Percentiles rank a stretch among this genome's conserved stretches.
Conservation (phyloP, 2,888 invertebrate genomes). For the Maniola hyperantus region DNA sequence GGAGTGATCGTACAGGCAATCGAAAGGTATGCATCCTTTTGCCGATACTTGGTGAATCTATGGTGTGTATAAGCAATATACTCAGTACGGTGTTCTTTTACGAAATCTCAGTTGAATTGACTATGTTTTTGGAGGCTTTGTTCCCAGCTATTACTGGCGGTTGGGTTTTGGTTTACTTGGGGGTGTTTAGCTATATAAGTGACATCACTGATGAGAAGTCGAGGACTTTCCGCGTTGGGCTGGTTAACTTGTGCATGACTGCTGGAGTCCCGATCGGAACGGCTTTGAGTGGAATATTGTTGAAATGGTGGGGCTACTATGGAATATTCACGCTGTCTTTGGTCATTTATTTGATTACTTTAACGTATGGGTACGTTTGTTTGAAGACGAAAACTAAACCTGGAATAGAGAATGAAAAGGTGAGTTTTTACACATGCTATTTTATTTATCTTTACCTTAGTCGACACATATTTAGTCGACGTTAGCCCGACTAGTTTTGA, state of each 20-base stretch:
- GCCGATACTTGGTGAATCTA: constrained; percentile 79
- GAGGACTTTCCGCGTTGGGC: constrained; percentile 83
- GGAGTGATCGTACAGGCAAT: constrained; percentile 83
- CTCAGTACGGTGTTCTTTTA: constrained; percentile 80
- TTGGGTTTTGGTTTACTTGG: constrained; percentile 79
- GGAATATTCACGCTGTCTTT: constrained; percentile 67
- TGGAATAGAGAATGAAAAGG: constrained; percentile 52
- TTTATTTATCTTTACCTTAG: too few relatives aligned
- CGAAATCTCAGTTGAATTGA: constrained; percentile 78
- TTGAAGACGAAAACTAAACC: constrained; percentile 66
- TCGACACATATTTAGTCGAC: too few relatives aligned
- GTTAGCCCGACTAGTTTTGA: too few relatives aligned
- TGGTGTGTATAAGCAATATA: constrained; percentile 73
- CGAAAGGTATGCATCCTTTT: constrained; percentile 82
- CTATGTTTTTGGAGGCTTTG: constrained; percentile 78
- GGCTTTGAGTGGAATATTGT: constrained; percentile 78
- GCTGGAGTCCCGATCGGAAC: constrained; percentile 82
- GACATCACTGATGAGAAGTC: constrained; percentile 79
- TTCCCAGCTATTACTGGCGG: constrained; percentile 81
- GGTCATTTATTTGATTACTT: constrained; percentile 65
- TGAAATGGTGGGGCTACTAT: constrained; percentile 69
- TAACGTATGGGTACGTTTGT: constrained; percentile 61
- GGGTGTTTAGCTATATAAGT: constrained; percentile 84
- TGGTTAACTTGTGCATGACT: constrained; percentile 83
- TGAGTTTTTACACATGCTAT: constrained; percentile 39